Base-by-base conservation (phyloP, 2,888 invertebrate species). In the Drosophila mayaguana region DNA sequence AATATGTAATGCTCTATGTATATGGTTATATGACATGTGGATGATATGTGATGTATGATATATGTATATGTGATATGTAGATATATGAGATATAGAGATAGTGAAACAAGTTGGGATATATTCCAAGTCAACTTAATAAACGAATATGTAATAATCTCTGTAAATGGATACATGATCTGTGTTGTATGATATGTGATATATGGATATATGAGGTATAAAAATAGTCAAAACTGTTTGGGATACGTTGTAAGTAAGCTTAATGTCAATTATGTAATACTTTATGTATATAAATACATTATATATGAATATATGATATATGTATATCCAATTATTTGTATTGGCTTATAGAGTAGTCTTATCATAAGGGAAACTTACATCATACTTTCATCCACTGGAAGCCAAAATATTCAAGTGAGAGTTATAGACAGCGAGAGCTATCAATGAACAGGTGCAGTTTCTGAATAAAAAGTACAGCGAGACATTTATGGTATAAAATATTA, bases 111-210 rank as follows among this genome's bases (percentile, higher is more conserved):
- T 48, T 36, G 14, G 16, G 32, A 43, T 36, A 20, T 48, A 11
- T 25, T 25, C 7, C 7, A 38, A 3, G 18, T n/a, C 7, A 38
- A 3, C 25, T 8, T 0, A 14, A 48, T 28, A 3, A 32, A 34
- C 55, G 56, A 74, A 11, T 61, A 8, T n/a, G 7, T 9, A 1
- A 65, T 74, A 54, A 53, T 40, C 59, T 72, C 2, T 36, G n/a
- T 18, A 45, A 20, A 7, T 22, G 9, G 14, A 22, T 16, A 7
- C 9, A 28, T 48, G n/a, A n/a, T 34, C 12, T 1, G 14, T 36
- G 2, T n/a, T n/a, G n/a, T n/a, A n/a, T n/a, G 16, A 36, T 16
- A 5, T 16, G 6, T 36, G 36, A 34, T 34, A 36, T 5, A 36
- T 34, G 5, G 12, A 5, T 36, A 3, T 36, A 14, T 36, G 36